Percentiles rank a stretch among this genome's conserved stretches.
Conservation (phyloP, 2,888 invertebrate species). For the Scelioninae gen. 1 region DNA sequence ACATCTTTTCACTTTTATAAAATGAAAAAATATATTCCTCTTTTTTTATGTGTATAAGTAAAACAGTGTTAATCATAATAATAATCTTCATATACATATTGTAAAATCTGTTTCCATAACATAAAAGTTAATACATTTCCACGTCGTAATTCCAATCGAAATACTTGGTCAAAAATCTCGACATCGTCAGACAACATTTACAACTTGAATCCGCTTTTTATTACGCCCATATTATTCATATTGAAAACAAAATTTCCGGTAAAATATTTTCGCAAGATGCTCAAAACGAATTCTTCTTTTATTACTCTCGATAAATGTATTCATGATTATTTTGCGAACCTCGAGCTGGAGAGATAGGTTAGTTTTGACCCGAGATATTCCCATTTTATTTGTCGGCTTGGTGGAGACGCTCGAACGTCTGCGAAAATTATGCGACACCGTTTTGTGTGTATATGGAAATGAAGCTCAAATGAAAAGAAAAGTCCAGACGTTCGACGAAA, state of each 20-base stretch:
- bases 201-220: not conserved
- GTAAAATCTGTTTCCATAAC: too few species aligned
- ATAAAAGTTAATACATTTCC: too few species aligned
- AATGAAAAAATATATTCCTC: too few species aligned
- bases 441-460: not conserved
- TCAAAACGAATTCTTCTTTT: slow-evolving; percentile 14
- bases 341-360: not conserved
- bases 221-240: not conserved
- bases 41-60: too few species aligned
- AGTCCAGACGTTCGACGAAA: slow-evolving; percentile 1
- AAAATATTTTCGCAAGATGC: slow-evolving; percentile 2
- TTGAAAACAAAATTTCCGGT: slow-evolving; percentile 3
- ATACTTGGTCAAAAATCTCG: not conserved
- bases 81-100: too few species aligned
- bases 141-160: too few species aligned
- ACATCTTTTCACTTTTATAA: too few species aligned
- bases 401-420: not conserved
- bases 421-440: not conserved
- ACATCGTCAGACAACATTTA: not conserved
- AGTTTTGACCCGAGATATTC: not conserved
- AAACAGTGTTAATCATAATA: too few species aligned
- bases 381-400: not conserved
- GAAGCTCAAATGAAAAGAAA: slow-evolving; percentile 1
- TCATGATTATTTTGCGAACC: slow-evolving; percentile 16
- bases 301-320: slow-evolving; percentile 15